Evolutionary conservation across 2,113 vertebrate species (phyloP).

Genomic region (Lipophrys pholis): DNA sequence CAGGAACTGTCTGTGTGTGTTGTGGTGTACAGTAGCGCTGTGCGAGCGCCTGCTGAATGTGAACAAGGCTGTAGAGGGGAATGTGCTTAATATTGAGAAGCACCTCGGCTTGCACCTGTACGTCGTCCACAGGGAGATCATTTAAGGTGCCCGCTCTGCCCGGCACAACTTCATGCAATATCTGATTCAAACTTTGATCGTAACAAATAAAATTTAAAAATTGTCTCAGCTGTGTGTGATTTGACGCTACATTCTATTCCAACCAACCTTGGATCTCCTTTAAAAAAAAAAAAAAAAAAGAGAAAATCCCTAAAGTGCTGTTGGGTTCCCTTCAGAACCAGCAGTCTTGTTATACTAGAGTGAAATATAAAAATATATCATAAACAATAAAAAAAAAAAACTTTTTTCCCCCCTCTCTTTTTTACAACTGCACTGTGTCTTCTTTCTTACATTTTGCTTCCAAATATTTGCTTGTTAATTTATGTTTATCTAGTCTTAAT

Average conservation of each 20-base stretch:
- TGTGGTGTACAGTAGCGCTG: not conserved
- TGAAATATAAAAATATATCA: slow-evolving; percentile 21
- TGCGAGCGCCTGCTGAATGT: not conserved
- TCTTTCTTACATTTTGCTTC: slow-evolving; percentile 5
- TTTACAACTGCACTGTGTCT: not conserved
- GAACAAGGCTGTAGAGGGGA: slow-evolving; percentile 6
- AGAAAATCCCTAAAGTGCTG: slow-evolving; percentile 20
- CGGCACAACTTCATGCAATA: not conserved
- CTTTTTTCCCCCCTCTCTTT: not conserved
- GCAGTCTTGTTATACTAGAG: slow-evolving; percentile 22
- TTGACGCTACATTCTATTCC: slow-evolving; percentile 21
- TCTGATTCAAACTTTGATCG: slow-evolving; percentile 17
- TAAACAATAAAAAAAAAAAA: slow-evolving; percentile 34
- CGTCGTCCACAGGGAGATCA: slow-evolving; percentile 4
- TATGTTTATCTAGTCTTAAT: slow-evolving; percentile 43
- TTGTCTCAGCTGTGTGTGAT: slow-evolving; percentile 8
- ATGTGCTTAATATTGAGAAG: slow-evolving; percentile 24
- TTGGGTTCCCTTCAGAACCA: slow-evolving; percentile 13
- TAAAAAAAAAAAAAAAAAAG: slow-evolving; percentile 23
- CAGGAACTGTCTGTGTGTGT: not conserved
- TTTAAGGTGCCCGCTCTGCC: not conserved
- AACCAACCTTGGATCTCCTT: not conserved
- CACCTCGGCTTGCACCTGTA: not conserved
- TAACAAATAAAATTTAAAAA: slow-evolving; percentile 24
- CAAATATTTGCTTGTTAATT: slow-evolving; percentile 38